Conservation (phyloP, 1,140 invertebrate species). For the Alviniconcha marisindica region DNA sequence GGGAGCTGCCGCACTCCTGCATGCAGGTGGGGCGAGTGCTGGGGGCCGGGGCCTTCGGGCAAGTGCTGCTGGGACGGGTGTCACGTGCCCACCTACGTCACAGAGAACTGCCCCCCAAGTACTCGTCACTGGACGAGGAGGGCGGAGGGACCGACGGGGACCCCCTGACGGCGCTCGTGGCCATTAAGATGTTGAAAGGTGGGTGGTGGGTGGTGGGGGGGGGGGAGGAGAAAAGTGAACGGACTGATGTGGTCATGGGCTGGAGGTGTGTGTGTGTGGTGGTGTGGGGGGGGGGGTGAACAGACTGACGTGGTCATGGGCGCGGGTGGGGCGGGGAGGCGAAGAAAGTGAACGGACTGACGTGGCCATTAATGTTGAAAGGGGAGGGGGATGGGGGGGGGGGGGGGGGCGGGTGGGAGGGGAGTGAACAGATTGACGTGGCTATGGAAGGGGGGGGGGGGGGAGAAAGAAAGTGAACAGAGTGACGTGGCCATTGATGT, state of each 20-base stretch:
- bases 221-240: no score
- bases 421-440: no score
- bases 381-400: neutral
- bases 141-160: constrained; percentile 24
- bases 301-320: no score
- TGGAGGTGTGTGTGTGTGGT: neutral
- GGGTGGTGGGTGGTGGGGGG: constrained; percentile 53
- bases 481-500: no score
- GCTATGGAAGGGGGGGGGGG: no score
- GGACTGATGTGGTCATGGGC: no score
- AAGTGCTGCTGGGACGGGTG: constrained; percentile 77
- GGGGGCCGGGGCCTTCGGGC: constrained; percentile 90
- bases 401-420: neutral
- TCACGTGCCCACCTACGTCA: constrained; percentile 51
- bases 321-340: no score
- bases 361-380: no score
- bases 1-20: constrained; percentile 88
- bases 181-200: constrained; percentile 86
- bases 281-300: neutral
- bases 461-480: no score
- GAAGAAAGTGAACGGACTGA: no score
- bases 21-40: constrained; percentile 87
- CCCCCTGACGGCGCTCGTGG: constrained; percentile 75
- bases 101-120: constrained; percentile 35
- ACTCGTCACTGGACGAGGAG: neutral